Evolutionary conservation across 2,113 vertebrate species (phyloP), one percentile per base, ranked within the genome.

Genomic region (Chaetura pelagica): DNA sequence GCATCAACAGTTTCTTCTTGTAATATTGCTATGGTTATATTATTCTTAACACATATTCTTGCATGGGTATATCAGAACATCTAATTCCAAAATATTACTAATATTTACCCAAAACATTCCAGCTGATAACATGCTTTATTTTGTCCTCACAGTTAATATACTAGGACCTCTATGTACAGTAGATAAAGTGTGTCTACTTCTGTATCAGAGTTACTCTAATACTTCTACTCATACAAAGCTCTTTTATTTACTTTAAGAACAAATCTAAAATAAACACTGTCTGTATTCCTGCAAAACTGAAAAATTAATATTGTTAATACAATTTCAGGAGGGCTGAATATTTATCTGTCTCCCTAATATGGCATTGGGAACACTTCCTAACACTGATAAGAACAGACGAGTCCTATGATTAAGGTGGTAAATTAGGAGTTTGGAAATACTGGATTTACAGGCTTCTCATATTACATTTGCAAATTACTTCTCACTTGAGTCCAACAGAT

Each of bases 391-490:
- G 38, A 91, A 62, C 1, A 80, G 23, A 84, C 26, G 15, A 32
- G 1, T 4, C 21, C 51, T 74, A n/a, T n/a, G 63, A 76, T 77
- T 80, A 61, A 72, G 11, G 38, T 49, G 9, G 81, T 84, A 49
- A 75, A 89, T 27, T 8, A 90, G 27, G 27, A 72, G 13, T 21
- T 71, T 93, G 72, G 88, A 94, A 91, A 94, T 84, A 90, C 92
- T 44, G 48, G 90, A 80, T 95, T 91, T 93, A 89, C 83, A 72
- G 79, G 85, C n/a, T 93, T 92, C 30, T 27, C 42, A 35, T 30
- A 86, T 46, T 76, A 93, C 35, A 68, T 92, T 64, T 80, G 59
- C 83, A 93, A 88, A 88, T 80, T 59, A 44, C 38, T 90, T 91
- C 35, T 76, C 52, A 30, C 27, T 55, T 55, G 27, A 32, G 15